These are phyloP conservation scores for Nesoenas mayeri DNA, from an alignment of 2,113 vertebrate genomes.

Conservation along the genomic window DNA sequence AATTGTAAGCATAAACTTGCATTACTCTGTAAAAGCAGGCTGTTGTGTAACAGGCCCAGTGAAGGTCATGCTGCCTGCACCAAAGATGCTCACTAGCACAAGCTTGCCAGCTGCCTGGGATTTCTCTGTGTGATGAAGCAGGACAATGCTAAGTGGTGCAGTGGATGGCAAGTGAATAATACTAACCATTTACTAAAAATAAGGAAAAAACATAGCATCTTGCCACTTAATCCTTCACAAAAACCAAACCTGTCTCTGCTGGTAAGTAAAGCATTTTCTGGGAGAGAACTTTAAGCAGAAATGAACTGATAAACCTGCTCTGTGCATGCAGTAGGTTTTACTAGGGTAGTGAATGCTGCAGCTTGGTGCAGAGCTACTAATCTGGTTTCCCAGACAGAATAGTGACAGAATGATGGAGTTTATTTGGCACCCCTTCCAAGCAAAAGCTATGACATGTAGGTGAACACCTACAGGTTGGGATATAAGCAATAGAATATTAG, in stretches of 20 bases:
- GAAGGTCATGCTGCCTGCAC: not conserved
- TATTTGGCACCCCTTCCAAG: not conserved
- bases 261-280: not conserved
- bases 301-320: not conserved
- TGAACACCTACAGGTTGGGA: not conserved
- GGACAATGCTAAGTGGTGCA: not conserved
- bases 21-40: not conserved
- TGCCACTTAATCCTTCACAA: not conserved
- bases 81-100: not conserved
- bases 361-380: not conserved
- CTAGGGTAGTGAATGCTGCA: not conserved
- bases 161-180: not conserved
- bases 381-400: not conserved
- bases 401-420: not conserved
- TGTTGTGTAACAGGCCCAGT: not conserved
- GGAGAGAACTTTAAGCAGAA: not conserved
- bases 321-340: not conserved
- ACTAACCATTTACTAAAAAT: not conserved
- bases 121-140: not conserved
- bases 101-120: not conserved
- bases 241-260: not conserved
- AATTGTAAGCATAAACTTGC: not conserved
- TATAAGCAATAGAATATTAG: not conserved
- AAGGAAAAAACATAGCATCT: not conserved
- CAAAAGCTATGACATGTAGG: not conserved